A percentile compares a stretch with the other conserved stretches of the same genome.
Conservation (phyloP, 2,113 vertebrate species). For the Erpornis zantholeuca region DNA sequence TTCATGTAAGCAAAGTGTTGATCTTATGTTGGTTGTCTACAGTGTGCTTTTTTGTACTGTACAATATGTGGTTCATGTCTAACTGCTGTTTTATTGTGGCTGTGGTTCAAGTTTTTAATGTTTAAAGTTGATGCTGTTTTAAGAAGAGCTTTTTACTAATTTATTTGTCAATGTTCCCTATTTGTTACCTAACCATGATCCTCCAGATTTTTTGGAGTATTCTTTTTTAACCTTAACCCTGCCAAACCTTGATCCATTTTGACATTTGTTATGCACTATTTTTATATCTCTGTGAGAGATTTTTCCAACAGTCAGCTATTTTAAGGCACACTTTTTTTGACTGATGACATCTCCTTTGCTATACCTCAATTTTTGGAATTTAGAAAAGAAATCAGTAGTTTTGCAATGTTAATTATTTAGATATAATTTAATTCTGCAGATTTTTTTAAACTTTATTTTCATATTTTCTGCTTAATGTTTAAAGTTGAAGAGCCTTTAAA, state of each 20-base stretch:
- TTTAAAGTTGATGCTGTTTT: slow-evolving; percentile 86
- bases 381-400: slow-evolving; percentile 84
- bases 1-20: slow-evolving; percentile 82
- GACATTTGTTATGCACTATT: slow-evolving; percentile 96
- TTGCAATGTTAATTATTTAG: slow-evolving; percentile 86
- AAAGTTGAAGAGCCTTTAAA: slow-evolving; percentile 83
- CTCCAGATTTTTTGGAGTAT: slow-evolving; percentile 82
- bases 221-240: slow-evolving; percentile 82
- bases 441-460: slow-evolving; percentile 90
- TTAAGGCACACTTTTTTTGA: slow-evolving; percentile 85
- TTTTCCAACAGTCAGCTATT: slow-evolving; percentile 85
- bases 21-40: slow-evolving; percentile 77
- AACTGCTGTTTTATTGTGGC: slow-evolving; percentile 84
- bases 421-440: slow-evolving; percentile 87
- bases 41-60: slow-evolving; percentile 89
- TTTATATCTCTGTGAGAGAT: slow-evolving; percentile 82
- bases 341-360: slow-evolving; percentile 85
- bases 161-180: slow-evolving; percentile 83
- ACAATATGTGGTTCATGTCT: slow-evolving; percentile 81
- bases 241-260: slow-evolving; percentile 84
- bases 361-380: slow-evolving; percentile 88
- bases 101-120: slow-evolving; percentile 87
- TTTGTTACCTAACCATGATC: slow-evolving; percentile 83
- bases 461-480: slow-evolving; percentile 88
- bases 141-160: slow-evolving; percentile 88